Evolutionary conservation across 2,888 invertebrate species (phyloP).

Genomic region (Deilephila elpenor): DNA sequence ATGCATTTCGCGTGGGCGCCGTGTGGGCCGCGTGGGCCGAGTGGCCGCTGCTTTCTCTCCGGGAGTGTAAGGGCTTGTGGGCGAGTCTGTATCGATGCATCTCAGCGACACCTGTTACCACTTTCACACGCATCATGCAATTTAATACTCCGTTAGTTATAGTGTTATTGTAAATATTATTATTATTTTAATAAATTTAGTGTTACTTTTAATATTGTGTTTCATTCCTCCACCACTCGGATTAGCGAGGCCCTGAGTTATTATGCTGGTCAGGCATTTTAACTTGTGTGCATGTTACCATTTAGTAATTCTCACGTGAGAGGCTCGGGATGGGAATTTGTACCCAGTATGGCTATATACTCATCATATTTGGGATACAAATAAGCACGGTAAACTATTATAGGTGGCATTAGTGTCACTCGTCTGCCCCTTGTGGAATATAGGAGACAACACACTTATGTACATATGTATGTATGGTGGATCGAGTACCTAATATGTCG

Average conservation of each 20-base stretch:
- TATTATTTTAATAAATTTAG: slow-evolving; percentile 59
- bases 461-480: background rate
- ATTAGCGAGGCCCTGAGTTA: no score
- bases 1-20: slow-evolving; percentile 70
- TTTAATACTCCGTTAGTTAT: slow-evolving; percentile 78
- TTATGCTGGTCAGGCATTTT: no score
- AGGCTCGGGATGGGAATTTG: no score
- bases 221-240: slow-evolving; percentile 43
- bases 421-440: no score
- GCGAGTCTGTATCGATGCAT: slow-evolving; percentile 38
- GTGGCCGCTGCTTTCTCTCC: slow-evolving; percentile 37
- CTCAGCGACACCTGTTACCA: slow-evolving; percentile 70
- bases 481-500: background rate
- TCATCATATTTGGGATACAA: no score
- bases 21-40: slow-evolving; percentile 40
- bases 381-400: no score
- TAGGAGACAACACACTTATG: background rate
- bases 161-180: slow-evolving; percentile 78
- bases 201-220: slow-evolving; percentile 48
- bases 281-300: no score
- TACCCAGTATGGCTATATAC: no score
- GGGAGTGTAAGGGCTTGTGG: slow-evolving; percentile 31
- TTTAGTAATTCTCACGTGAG: no score
- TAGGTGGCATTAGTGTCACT: no score
- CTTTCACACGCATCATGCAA: slow-evolving; percentile 66